phyloP scores from a whole-genome alignment of 2,113 vertebrate genomes.

The Muscicapa adusta region DNA sequence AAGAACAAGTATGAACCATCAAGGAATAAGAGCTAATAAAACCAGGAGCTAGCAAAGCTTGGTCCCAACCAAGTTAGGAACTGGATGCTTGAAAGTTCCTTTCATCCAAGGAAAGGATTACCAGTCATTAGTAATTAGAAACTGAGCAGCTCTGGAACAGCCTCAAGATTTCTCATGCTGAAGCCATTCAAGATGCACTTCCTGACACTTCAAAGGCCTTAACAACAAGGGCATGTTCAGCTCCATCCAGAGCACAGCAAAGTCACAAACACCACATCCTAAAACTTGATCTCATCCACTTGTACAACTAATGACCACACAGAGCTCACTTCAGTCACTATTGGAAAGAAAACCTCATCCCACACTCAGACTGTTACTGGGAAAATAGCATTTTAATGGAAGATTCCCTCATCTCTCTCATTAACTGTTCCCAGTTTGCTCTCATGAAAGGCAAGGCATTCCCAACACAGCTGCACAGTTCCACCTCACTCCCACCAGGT shows the following conservation, averaged over 20 bases:
- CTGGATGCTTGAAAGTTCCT: background rate
- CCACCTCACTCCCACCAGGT: background rate
- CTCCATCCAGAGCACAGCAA: background rate
- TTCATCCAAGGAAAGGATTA: background rate
- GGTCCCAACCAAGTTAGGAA: background rate
- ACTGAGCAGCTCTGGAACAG: conserved; percentile 28
- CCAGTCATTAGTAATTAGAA: conserved; percentile 18
- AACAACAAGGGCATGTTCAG: conserved; percentile 34
- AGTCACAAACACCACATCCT: background rate
- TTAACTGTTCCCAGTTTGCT: background rate
- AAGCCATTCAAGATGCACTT: conserved; percentile 46
- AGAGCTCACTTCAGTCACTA: background rate
- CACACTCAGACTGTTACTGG: background rate
- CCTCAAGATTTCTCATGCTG: conserved; percentile 33
- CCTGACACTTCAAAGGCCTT: conserved; percentile 46
- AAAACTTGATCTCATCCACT: background rate
- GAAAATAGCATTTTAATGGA: background rate
- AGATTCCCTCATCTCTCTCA: background rate
- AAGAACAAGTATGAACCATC: background rate
- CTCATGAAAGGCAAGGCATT: background rate
- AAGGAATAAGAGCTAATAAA: background rate
- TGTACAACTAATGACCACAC: background rate
- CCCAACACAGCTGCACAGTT: background rate
- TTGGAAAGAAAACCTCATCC: background rate
- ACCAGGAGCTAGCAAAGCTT: background rate